Evolutionary conservation across 1,140 invertebrate species (phyloP), one percentile per base, ranked within the genome.

Genomic region (Nephotettix cincticeps): DNA sequence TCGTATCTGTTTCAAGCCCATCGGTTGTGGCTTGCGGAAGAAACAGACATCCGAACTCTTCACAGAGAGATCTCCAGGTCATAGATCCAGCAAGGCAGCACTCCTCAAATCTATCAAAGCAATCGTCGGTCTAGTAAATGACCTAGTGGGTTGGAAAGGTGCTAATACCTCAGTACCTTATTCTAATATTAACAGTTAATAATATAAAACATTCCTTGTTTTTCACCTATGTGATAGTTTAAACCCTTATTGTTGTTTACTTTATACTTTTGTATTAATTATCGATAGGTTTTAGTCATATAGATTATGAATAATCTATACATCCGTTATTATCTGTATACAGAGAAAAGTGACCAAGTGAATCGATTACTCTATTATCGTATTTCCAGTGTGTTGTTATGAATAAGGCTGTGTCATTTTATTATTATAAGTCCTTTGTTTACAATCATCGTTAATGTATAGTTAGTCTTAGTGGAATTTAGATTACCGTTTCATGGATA

Each of bases 1-100:
- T 72, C 11, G 67, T 76, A 1, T 74, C 75, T 23, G 69, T 73
- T 19, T 76, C 75, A 13, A 74, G 71, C 27, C 75, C 75, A n/a
- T 72, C 72, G 17, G 73, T 74, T 13, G 73, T 76, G 17, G 71
- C 71, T 1, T 72, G 68, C 51, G 71, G 71, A 4, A 73, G 63
- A 21, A 70, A 69, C 29, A 58, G 36, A 64, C 68, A 72, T 25
- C 28, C 56, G 14, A 56, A 28, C 45, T 47, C 40, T 21, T 71
- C 69, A 32, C 73, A 71, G 19, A 73, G 56, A 29, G 29, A 27
- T 27, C 25, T 28, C 14, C 27, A 30, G 19, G 69, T 70, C 3
- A 51, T 71, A 27, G 70, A 54, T 36, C 54, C 40, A 45, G 40
- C 58, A 21, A 43, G 45, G 29, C 70, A 66, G 36, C 61, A 47